phyloP scores from a whole-genome alignment of 2,888 invertebrate genomes.

The Andrena flavipes region DNA sequence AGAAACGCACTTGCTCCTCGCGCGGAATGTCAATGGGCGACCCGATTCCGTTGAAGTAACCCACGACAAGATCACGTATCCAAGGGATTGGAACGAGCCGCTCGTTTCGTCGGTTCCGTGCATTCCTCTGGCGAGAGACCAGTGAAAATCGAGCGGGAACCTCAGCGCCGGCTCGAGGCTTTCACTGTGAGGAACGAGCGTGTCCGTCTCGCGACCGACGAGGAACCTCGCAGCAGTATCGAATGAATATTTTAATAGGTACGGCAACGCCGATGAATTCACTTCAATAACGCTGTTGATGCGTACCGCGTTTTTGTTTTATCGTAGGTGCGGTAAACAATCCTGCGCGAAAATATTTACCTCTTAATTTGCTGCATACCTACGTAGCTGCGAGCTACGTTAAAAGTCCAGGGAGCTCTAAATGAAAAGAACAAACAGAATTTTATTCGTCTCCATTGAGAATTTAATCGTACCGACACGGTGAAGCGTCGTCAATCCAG shows the following conservation, averaged over 20 bases:
- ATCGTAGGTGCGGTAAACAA: no score
- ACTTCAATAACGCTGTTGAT: no score
- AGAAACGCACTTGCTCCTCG: conserved; percentile 62
- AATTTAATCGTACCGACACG: conserved; percentile 5
- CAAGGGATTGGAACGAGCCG: conserved; percentile 26
- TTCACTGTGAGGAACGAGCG: background rate
- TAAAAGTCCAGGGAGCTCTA: no score
- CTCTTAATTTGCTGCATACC: no score
- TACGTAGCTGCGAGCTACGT: no score
- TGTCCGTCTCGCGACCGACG: no score
- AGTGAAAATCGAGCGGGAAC: background rate
- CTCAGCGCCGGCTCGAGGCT: background rate
- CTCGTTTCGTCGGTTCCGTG: conserved; percentile 2
- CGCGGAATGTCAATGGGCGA: conserved; percentile 65
- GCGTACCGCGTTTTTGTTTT: no score
- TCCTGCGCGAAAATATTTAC: no score
- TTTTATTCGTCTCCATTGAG: background rate
- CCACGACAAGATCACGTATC: conserved; percentile 1
- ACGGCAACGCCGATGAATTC: no score
- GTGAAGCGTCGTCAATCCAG: background rate
- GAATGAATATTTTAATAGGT: no score
- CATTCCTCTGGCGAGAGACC: conserved; percentile 4
- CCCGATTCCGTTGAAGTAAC: conserved; percentile 52
- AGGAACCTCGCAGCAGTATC: no score
- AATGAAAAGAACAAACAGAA: background rate